These are phyloP conservation scores for Channa striata DNA, from an alignment of 2,797 vertebrate species.

Conservation along the genomic window DNA sequence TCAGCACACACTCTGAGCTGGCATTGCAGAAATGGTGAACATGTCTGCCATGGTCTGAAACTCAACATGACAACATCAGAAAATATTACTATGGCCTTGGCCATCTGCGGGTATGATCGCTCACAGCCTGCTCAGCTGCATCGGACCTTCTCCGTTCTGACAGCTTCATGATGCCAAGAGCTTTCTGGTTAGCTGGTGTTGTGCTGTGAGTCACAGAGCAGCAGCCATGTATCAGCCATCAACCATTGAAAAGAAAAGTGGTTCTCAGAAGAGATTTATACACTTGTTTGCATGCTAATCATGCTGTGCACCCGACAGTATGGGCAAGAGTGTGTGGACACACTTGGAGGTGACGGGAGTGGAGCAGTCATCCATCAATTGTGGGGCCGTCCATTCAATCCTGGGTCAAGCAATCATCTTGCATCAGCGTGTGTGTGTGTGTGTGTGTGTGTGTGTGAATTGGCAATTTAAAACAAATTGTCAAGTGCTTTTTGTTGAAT, in stretches of 20 bases:
- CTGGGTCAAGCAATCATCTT: no score
- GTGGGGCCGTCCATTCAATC: no score
- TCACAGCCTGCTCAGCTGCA: conserved; percentile 27
- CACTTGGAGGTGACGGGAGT: no score
- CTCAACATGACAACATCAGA: conserved; percentile 13
- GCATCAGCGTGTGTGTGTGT: no score
- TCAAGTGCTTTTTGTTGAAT: no score
- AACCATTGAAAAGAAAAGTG: neutral
- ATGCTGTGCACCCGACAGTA: no score
- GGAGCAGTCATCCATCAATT: no score
- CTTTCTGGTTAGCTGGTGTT: conserved; percentile 12
- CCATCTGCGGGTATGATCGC: conserved; percentile 15
- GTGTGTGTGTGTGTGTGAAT: no score
- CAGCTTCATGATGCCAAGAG: conserved; percentile 40
- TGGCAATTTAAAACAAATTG: no score
- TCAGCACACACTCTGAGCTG: neutral
- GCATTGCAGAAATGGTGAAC: neutral
- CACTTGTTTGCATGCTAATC: no score
- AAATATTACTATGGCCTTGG: conserved; percentile 25
- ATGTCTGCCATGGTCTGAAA: neutral
- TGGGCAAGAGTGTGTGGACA: no score
- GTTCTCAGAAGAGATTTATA: neutral
- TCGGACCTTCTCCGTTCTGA: conserved; percentile 31
- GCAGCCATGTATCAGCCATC: conserved; percentile 7
- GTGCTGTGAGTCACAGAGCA: conserved; percentile 30